These are phyloP conservation scores for Trypoxylus dichotomus DNA, from an alignment of 1,140 invertebrate species.

Conservation along the genomic window DNA sequence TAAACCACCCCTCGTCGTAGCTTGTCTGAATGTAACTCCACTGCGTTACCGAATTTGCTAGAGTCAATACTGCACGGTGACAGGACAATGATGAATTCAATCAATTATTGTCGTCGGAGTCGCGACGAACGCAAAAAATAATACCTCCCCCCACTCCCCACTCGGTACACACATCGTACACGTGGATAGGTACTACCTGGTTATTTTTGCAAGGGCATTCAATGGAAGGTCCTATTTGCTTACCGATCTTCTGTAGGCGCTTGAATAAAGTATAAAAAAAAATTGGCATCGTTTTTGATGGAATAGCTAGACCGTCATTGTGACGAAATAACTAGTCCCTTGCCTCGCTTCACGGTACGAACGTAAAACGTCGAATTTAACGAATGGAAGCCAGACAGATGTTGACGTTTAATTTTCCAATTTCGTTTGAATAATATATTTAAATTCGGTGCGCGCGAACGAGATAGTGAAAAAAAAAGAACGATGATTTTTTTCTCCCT, in stretches of 20 bases:
- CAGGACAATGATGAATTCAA: conserved; percentile 31
- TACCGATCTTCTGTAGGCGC: neutral
- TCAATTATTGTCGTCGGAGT: conserved; percentile 27
- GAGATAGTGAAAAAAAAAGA: neutral
- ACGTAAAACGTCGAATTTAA: conserved; percentile 18
- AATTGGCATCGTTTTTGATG: neutral
- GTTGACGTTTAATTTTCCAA: conserved; percentile 14
- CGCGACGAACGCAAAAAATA: neutral
- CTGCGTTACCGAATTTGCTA: conserved; percentile 30
- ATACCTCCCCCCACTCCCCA: neutral
- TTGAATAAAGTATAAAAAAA: neutral
- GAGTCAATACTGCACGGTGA: conserved; percentile 30
- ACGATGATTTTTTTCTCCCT: neutral
- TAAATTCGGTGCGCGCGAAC: neutral
- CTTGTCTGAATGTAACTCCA: neutral
- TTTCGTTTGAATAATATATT: conserved; percentile 10
- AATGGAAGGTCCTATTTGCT: no score
- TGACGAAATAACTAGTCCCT: neutral
- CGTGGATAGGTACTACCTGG: neutral
- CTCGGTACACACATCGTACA: neutral
- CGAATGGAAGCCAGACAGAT: neutral
- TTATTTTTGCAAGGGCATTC: neutral
- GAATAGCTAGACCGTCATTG: neutral
- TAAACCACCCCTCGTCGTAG: neutral
- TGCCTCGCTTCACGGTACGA: neutral